Conservation (phyloP, 2,797 vertebrate genomes). For the Streptopelia turtur region DNA sequence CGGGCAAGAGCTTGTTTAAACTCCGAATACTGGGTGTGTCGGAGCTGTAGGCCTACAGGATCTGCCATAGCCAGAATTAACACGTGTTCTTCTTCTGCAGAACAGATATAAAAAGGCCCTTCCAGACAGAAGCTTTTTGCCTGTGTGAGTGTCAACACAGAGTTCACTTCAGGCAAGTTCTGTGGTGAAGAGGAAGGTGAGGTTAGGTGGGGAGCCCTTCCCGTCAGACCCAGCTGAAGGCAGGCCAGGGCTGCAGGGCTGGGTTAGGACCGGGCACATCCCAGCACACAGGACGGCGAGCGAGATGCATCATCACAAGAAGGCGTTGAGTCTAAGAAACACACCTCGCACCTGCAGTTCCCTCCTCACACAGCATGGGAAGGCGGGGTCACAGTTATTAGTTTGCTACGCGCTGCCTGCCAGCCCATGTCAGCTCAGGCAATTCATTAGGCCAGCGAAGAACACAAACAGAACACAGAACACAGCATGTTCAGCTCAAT, state of each 20-base stretch:
- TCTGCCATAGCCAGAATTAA: constrained; percentile 49
- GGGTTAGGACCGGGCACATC: constrained; percentile 50
- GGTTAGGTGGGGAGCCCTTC: constrained; percentile 55
- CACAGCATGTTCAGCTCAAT: neutral
- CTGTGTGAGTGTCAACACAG: neutral
- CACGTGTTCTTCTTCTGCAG: neutral
- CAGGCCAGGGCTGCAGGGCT: constrained; percentile 40
- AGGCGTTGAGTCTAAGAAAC: neutral
- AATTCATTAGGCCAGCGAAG: neutral
- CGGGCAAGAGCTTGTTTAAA: constrained; percentile 49
- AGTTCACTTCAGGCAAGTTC: constrained; percentile 50
- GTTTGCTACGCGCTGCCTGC: neutral
- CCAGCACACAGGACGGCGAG: neutral
- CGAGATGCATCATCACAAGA: neutral
- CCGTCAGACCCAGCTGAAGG: constrained; percentile 36
- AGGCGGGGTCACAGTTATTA: neutral
- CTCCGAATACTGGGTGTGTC: constrained; percentile 40
- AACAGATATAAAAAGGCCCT: constrained; percentile 27
- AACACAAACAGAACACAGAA: neutral
- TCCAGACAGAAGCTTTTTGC: constrained; percentile 34
- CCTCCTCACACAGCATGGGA: neutral
- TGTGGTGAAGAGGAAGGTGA: constrained; percentile 45
- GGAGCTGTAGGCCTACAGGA: constrained; percentile 23
- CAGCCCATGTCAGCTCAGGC: neutral
- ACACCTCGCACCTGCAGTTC: neutral